Conservation (phyloP, 1,140 invertebrate species). For the Steinernema feltiae region DNA sequence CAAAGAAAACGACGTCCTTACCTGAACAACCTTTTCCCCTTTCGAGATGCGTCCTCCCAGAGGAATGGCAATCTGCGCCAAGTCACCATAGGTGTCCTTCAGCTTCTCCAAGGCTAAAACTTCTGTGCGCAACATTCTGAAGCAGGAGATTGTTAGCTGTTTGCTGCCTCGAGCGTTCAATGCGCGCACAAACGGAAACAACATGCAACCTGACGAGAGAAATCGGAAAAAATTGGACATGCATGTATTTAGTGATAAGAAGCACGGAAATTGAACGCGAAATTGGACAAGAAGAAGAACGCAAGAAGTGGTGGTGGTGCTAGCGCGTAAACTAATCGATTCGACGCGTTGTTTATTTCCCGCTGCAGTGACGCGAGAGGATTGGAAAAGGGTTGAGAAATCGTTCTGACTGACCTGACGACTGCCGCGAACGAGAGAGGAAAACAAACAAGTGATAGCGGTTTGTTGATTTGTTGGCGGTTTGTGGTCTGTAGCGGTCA, state of each 20-base stretch:
- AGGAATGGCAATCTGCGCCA: conserved; percentile 33
- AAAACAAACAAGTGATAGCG: too few relatives aligned
- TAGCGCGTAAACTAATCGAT: neutral
- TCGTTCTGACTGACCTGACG: too few relatives aligned
- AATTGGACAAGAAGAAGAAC: too few relatives aligned
- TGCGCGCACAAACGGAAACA: too few relatives aligned
- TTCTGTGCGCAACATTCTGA: conserved; percentile 13
- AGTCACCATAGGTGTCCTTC: conserved; percentile 36
- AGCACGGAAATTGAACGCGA: too few relatives aligned
- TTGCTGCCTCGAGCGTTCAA: neutral
- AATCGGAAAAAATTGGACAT: too few relatives aligned
- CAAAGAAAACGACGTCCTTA: conserved; percentile 5
- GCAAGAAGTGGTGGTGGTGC: too few relatives aligned
- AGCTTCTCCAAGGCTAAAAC: conserved; percentile 30
- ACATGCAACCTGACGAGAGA: too few relatives aligned
- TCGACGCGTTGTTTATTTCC: neutral
- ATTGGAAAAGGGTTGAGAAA: neutral
- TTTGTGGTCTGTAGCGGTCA: too few relatives aligned
- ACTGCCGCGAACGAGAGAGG: too few relatives aligned
- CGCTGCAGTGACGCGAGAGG: neutral
- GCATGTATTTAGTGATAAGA: too few relatives aligned
- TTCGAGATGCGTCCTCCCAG: conserved; percentile 23
- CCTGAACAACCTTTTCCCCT: neutral
- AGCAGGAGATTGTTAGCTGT: neutral
- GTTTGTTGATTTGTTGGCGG: too few relatives aligned